Conservation (phyloP, 2,888 invertebrate species). For the Drepana falcataria region DNA sequence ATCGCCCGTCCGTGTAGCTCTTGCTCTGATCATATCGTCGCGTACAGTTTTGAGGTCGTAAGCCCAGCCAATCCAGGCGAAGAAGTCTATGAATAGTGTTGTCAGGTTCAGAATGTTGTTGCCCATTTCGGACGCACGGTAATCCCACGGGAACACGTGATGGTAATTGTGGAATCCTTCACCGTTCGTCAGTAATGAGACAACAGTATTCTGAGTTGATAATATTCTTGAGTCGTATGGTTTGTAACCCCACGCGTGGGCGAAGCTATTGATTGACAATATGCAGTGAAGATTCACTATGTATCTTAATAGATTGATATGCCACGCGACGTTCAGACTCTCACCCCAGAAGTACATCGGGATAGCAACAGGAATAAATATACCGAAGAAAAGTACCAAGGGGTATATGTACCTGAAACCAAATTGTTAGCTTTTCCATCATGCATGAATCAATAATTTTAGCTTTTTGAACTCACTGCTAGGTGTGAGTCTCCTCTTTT, state of each 20-base stretch:
- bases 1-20: constrained; percentile 32
- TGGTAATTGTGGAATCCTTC: constrained; percentile 55
- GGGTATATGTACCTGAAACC: constrained; percentile 25
- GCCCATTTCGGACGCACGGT: constrained; percentile 40
- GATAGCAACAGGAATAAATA: constrained; percentile 69
- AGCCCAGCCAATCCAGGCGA: constrained; percentile 47
- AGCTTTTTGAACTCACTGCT: too few relatives aligned
- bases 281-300: constrained; percentile 70
- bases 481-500: too few relatives aligned
- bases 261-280: constrained; percentile 82
- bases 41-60: constrained; percentile 43
- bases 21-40: constrained; percentile 17
- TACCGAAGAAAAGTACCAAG: constrained; percentile 23
- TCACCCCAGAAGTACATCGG: constrained; percentile 80
- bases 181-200: constrained; percentile 32
- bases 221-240: constrained; percentile 57
- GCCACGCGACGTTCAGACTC: constrained; percentile 44
- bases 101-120: constrained; percentile 29
- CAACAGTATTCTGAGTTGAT: constrained; percentile 27
- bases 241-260: constrained; percentile 71
- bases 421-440: background rate
- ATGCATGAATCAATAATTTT: too few relatives aligned
- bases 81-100: constrained; percentile 45
- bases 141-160: constrained; percentile 48
- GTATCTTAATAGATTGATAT: constrained; percentile 71